phyloP scores from a whole-genome alignment of 2,113 vertebrate species.

The Tringa solitaria region DNA sequence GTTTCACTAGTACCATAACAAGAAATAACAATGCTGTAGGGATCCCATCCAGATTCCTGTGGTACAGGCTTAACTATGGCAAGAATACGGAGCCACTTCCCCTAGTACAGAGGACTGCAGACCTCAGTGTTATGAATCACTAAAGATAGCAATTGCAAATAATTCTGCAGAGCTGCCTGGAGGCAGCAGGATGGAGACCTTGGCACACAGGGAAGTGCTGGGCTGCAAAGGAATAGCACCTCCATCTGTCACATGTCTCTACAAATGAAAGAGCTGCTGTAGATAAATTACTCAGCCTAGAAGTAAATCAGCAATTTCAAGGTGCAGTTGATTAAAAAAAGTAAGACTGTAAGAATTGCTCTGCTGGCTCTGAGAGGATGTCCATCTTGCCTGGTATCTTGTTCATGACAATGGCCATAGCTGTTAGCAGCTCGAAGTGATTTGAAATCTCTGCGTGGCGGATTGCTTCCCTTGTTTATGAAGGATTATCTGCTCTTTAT shows the following conservation, averaged over 20 bases:
- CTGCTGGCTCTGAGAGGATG: neutral
- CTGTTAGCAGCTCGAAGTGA: neutral
- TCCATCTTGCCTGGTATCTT: neutral
- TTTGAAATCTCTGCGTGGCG: neutral
- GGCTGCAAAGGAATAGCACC: constrained; percentile 22
- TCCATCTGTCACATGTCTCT: constrained; percentile 38
- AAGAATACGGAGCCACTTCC: neutral
- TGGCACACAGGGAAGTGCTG: neutral
- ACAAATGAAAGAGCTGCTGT: constrained; percentile 41
- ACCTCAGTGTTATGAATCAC: neutral
- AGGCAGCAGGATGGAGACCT: constrained; percentile 42
- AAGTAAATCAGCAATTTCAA: constrained; percentile 8
- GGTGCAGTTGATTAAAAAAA: constrained; percentile 49
- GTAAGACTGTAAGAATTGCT: neutral
- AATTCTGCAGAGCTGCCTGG: constrained; percentile 1
- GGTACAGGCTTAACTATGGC: neutral
- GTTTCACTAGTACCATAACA: neutral
- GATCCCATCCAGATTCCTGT: constrained; percentile 10
- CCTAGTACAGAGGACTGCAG: neutral
- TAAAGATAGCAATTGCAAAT: neutral
- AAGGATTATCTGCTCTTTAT: neutral
- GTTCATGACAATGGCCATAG: neutral
- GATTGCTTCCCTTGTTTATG: neutral
- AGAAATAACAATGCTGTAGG: neutral
- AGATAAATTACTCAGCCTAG: constrained; percentile 42